Percentiles rank a stretch among this genome's conserved stretches.
These are phyloP conservation scores for Fukomys damarensis DNA, from an alignment of 2,113 vertebrate species.

Conservation along the genomic window DNA sequence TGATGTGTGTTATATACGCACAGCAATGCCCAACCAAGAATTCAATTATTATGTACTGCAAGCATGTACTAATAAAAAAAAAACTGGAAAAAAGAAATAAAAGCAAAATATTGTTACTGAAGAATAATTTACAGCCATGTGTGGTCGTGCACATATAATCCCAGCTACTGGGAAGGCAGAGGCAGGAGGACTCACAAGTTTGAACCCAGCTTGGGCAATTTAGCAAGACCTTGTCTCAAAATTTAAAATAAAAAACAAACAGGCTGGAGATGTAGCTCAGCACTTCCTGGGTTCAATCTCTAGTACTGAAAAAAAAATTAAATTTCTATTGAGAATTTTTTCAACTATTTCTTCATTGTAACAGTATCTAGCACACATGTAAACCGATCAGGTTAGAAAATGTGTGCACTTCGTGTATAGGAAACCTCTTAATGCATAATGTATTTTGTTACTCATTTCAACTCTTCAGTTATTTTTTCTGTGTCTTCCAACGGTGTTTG, in stretches of 20 bases:
- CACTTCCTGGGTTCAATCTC: background rate
- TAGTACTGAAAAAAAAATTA: background rate
- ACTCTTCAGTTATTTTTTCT: background rate
- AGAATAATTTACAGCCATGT: background rate
- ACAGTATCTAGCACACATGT: background rate
- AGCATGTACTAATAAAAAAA: background rate
- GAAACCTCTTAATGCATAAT: background rate
- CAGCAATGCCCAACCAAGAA: background rate
- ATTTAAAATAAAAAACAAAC: background rate
- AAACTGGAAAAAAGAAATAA: background rate
- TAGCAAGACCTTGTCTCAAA: background rate
- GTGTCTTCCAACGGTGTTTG: background rate
- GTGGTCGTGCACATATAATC: background rate
- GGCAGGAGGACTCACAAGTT: background rate
- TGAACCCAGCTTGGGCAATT: background rate
- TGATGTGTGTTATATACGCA: background rate
- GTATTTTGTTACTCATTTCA: background rate
- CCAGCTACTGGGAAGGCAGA: background rate
- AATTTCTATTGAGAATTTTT: background rate
- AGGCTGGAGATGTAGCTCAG: background rate
- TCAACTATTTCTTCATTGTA: constrained; percentile 11
- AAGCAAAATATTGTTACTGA: background rate
- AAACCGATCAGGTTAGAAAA: background rate
- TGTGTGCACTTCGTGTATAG: background rate
- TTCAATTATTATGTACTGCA: background rate